phyloP scores from a whole-genome alignment of 1,140 invertebrate species.

The Globodera ellingtonae region DNA sequence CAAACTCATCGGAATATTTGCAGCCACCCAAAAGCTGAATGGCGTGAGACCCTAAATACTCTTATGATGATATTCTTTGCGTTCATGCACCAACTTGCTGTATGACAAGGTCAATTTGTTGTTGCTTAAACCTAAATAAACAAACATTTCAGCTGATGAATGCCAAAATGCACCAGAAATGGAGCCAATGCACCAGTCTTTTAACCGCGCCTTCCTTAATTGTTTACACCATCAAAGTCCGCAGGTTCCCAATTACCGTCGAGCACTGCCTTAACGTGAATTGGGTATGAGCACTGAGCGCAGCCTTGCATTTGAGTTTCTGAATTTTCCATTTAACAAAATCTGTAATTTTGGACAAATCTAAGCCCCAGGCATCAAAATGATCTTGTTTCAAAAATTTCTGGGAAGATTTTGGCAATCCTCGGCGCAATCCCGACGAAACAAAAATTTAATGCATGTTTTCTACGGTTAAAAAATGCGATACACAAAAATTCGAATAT shows the following conservation, averaged over 20 bases:
- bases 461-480: too few relatives aligned
- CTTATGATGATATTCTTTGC: neutral
- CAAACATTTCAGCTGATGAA: neutral
- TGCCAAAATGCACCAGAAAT: constrained; percentile 2
- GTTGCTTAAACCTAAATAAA: constrained; percentile 23
- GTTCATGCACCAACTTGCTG: constrained; percentile 5
- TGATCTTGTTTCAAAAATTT: too few relatives aligned
- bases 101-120: constrained; percentile 23
- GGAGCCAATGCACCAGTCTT: constrained; percentile 17
- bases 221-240: neutral
- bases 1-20: constrained; percentile 31
- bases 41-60: constrained; percentile 21
- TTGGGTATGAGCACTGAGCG: constrained; percentile 6
- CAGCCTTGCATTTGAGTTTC: constrained; percentile 6
- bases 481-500: too few relatives aligned
- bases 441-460: too few relatives aligned
- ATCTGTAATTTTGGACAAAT: neutral
- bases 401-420: too few relatives aligned
- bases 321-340: neutral
- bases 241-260: constrained; percentile 11
- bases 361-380: too few relatives aligned
- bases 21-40: constrained; percentile 39
- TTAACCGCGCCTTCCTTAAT: constrained; percentile 7
- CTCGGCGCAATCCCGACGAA: too few relatives aligned
- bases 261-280: constrained; percentile 18